Conservation (phyloP, 2,797 vertebrate genomes). For the Otolemur crassicaudatus region DNA sequence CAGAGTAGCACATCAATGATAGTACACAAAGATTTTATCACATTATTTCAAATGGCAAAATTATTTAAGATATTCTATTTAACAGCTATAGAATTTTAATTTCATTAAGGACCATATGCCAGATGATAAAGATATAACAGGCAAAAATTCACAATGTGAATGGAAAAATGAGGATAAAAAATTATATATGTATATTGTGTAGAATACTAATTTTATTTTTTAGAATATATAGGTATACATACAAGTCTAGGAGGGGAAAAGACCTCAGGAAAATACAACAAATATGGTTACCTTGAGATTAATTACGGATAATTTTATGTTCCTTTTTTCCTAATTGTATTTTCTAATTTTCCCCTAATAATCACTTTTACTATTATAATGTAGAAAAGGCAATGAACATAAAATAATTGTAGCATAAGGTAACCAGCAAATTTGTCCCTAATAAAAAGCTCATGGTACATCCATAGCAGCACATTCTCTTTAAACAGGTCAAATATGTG, state of each 20-base stretch:
- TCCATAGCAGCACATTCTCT: not conserved
- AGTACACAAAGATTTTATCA: not conserved
- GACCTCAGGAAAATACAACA: not conserved
- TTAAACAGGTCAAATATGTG: not conserved
- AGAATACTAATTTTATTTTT: not conserved
- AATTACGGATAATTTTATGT: conserved; percentile 42
- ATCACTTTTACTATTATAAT: not conserved
- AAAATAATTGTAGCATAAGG: not conserved
- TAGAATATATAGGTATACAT: not conserved
- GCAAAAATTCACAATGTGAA: not conserved
- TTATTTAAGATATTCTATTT: not conserved
- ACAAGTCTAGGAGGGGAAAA: not conserved
- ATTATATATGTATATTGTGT: not conserved
- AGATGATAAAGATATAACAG: not conserved
- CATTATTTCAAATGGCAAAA: not conserved
- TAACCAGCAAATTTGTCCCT: not conserved
- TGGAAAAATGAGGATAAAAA: not conserved
- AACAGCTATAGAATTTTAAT: conserved; percentile 6
- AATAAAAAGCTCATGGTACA: conserved; percentile 29
- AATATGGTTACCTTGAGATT: not conserved
- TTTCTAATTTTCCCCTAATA: conserved; percentile 53
- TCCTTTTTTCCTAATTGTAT: conserved; percentile 6
- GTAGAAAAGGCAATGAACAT: not conserved
- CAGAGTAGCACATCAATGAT: not conserved
- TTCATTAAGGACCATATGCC: not conserved